A percentile compares a stretch with the other conserved stretches of the same genome.
phyloP scores from a whole-genome alignment of 2,888 invertebrate genomes.

The Caenorhabditis zanzibari region DNA sequence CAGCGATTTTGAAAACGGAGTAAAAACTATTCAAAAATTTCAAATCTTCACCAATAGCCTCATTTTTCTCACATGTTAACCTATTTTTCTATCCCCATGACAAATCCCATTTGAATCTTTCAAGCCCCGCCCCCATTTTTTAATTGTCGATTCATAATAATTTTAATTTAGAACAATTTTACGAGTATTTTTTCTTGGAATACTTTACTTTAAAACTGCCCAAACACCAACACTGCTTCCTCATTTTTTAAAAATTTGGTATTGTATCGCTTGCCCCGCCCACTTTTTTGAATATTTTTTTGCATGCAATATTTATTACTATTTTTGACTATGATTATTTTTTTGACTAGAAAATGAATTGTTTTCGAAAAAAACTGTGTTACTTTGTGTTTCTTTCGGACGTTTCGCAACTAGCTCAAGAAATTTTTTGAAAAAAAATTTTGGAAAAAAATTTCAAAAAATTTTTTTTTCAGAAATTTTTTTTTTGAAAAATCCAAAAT shows the following conservation, averaged over 20 bases:
- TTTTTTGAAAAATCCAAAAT: too few relatives aligned
- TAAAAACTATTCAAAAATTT: background rate
- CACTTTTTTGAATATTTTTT: background rate
- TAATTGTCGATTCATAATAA: too few relatives aligned
- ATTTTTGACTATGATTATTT: background rate
- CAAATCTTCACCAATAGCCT: slow-evolving; percentile 33
- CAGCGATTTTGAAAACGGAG: slow-evolving; percentile 31
- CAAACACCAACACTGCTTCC: background rate
- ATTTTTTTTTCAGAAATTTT: too few relatives aligned
- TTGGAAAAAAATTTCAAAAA: too few relatives aligned
- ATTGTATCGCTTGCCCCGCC: slow-evolving; percentile 42
- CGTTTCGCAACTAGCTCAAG: too few relatives aligned
- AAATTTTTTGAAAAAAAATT: too few relatives aligned
- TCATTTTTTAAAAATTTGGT: slow-evolving; percentile 3
- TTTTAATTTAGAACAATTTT: slow-evolving; percentile 16
- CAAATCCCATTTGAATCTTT: slow-evolving; percentile 23
- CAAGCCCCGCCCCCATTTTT: slow-evolving; percentile 7
- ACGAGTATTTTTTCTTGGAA: slow-evolving; percentile 51
- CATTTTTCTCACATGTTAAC: slow-evolving; percentile 16
- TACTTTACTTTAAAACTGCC: slow-evolving; percentile 5
- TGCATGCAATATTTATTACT: slow-evolving; percentile 16
- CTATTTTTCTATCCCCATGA: slow-evolving; percentile 17
- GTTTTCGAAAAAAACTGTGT: background rate
- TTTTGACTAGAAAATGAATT: slow-evolving; percentile 13
- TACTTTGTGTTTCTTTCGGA: background rate